A percentile compares a stretch with the other conserved stretches of the same genome.
Evolutionary conservation across 2,113 vertebrate species (phyloP).

Genomic region (Heptranchias perlo): DNA sequence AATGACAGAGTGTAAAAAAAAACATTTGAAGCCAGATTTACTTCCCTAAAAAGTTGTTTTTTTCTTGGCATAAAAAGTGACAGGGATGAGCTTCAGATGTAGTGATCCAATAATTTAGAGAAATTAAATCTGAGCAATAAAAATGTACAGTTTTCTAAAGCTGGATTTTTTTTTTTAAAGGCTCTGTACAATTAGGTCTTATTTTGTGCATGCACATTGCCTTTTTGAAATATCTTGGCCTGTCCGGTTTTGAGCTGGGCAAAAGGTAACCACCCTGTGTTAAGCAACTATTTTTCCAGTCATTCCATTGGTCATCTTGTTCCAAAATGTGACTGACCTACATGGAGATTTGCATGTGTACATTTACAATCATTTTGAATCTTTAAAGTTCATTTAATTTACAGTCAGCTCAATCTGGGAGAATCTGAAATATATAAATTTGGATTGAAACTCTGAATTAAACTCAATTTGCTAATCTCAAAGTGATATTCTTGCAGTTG

Average conservation of each 20-base stretch:
- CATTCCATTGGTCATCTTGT: too few relatives aligned
- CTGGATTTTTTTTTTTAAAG: not conserved
- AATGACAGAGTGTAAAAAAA: not conserved
- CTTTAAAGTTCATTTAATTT: too few relatives aligned
- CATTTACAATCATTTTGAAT: too few relatives aligned
- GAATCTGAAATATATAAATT: too few relatives aligned
- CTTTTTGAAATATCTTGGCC: not conserved
- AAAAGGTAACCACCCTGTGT: not conserved
- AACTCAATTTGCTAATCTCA: too few relatives aligned
- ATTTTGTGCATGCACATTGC: not conserved
- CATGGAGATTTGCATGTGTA: too few relatives aligned
- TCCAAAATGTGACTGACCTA: too few relatives aligned
- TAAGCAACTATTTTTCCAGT: not conserved
- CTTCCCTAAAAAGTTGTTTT: not conserved
- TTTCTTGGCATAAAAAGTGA: not conserved
- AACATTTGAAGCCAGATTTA: not conserved
- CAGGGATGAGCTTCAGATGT: not conserved
- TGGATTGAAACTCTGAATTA: too few relatives aligned
- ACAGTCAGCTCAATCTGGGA: too few relatives aligned
- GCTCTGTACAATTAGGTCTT: not conserved
- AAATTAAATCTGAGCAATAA: not conserved
- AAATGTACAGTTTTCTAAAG: not conserved
- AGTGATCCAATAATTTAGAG: not conserved
- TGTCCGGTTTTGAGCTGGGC: not conserved
- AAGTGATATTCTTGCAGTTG: too few relatives aligned